Evolutionary conservation across 2,113 vertebrate species (phyloP).

Genomic region (Vidua chalybeata): DNA sequence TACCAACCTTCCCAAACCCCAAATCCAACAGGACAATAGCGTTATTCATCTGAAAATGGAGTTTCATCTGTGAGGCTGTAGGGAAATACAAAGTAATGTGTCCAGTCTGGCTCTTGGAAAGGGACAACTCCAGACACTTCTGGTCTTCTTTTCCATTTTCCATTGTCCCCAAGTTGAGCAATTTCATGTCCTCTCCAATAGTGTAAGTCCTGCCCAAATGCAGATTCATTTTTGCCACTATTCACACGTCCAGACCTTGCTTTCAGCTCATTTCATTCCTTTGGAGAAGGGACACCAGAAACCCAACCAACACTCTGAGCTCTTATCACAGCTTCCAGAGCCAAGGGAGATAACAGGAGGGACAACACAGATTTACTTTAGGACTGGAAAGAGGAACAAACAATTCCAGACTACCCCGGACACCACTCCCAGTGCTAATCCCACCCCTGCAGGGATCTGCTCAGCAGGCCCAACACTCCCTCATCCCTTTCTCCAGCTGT

Average conservation of each 20-base stretch:
- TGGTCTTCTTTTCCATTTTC: neutral
- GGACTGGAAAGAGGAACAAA: neutral
- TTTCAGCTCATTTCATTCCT: neutral
- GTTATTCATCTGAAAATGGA: fast-evolving
- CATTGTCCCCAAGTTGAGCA: neutral
- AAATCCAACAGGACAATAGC: fast-evolving
- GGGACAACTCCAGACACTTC: fast-evolving
- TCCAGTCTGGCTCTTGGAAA: neutral
- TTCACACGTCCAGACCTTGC: neutral
- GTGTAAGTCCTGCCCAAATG: neutral
- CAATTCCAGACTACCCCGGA: fast-evolving
- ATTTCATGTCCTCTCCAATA: fast-evolving
- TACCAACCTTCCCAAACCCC: neutral
- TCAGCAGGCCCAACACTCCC: fast-evolving
- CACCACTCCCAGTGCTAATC: neutral
- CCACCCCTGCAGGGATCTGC: neutral
- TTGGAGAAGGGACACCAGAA: neutral
- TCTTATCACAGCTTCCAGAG: neutral
- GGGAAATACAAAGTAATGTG: fast-evolving
- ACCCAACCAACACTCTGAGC: neutral
- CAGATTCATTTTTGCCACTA: neutral
- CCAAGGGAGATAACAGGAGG: neutral
- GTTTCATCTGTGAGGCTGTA: fast-evolving
- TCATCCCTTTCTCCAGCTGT: neutral
- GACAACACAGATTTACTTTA: fast-evolving